phyloP scores from a whole-genome alignment of 1,140 invertebrate genomes.

The Dreissena polymorpha region DNA sequence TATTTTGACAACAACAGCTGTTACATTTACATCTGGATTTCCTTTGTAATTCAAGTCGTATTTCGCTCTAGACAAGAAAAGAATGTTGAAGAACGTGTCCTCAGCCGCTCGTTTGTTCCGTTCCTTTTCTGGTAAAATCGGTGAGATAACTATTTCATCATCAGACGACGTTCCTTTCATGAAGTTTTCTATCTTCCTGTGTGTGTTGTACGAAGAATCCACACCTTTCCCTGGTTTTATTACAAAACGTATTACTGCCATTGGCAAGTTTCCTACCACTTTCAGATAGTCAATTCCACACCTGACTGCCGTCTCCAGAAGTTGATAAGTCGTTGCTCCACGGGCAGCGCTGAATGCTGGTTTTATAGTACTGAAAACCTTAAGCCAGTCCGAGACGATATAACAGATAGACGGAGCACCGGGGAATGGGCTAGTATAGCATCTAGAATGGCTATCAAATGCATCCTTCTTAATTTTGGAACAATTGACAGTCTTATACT shows the following conservation, averaged over 20 bases:
- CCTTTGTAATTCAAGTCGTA: slow-evolving; percentile 2
- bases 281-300: neutral
- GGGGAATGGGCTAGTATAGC: neutral
- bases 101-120: neutral
- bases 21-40: neutral
- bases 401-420: slow-evolving; percentile 27
- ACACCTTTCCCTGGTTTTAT: neutral
- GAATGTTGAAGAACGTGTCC: neutral
- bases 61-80: neutral
- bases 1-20: neutral
- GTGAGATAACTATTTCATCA: too few species aligned
- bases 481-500: slow-evolving; percentile 2
- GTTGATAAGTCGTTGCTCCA: neutral
- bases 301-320: neutral
- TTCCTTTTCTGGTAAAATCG: neutral
- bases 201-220: neutral
- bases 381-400: slow-evolving; percentile 1
- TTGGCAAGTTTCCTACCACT: neutral
- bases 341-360: neutral
- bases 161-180: neutral
- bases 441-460: slow-evolving; percentile 16
- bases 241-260: neutral
- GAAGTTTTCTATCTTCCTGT: neutral
- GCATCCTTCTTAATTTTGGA: slow-evolving; percentile 16
- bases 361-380: slow-evolving; percentile 28